Percentiles rank a stretch among this genome's conserved stretches.
phyloP scores from a whole-genome alignment of 1,140 invertebrate genomes.

The Magallana gigas region DNA sequence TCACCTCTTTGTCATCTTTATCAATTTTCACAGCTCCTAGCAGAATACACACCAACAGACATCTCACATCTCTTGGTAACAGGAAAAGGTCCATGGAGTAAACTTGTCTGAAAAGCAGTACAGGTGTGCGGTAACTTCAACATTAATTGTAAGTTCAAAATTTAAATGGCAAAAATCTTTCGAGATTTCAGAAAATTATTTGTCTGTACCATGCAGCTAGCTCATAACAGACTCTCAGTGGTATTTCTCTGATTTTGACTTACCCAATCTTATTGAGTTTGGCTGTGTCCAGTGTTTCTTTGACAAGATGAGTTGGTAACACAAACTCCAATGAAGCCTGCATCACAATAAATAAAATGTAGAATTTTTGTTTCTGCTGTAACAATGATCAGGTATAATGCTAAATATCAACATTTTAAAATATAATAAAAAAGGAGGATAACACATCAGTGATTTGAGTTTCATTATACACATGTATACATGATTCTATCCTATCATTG shows the following conservation, averaged over 20 bases:
- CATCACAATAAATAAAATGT: constrained; percentile 41
- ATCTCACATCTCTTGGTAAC: constrained; percentile 70
- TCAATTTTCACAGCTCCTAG: constrained; percentile 77
- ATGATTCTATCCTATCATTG: neutral
- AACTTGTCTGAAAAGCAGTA: constrained; percentile 65
- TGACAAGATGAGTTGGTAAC: constrained; percentile 74
- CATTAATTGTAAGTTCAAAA: no score
- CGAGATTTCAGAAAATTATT: no score
- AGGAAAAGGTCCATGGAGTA: constrained; percentile 76
- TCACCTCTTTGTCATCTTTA: constrained; percentile 74
- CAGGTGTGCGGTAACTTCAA: no score
- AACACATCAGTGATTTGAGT: neutral
- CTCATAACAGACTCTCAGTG: no score
- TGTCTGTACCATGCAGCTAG: no score
- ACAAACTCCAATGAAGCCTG: constrained; percentile 78
- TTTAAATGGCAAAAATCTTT: no score
- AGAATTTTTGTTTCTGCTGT: neutral
- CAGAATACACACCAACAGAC: constrained; percentile 71
- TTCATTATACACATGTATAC: neutral
- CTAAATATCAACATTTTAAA: neutral
- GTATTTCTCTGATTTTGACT: constrained; percentile 35
- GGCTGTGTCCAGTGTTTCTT: constrained; percentile 72
- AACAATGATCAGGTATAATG: neutral
- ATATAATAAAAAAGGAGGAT: neutral
- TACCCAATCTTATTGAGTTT: constrained; percentile 76